Percentiles rank a stretch among this genome's conserved stretches.
These are phyloP conservation scores for Hypotaenidia okinawae DNA, from an alignment of 2,797 vertebrate species.

Conservation along the genomic window DNA sequence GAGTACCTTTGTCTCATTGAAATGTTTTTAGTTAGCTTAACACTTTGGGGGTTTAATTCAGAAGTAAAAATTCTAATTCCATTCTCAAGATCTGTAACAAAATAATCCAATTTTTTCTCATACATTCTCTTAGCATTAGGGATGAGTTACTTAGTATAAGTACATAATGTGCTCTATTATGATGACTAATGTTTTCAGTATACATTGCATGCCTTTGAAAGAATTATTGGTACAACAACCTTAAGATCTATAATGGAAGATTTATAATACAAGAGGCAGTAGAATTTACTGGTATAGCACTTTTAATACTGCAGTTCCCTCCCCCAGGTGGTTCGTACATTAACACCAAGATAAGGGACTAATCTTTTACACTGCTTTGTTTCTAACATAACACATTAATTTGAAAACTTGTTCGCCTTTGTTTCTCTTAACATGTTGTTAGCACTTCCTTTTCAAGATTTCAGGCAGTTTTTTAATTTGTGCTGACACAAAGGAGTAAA, in stretches of 20 bases:
- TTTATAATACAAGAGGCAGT: not conserved
- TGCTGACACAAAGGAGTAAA: not conserved
- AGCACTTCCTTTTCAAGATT: not conserved
- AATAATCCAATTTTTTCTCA: not conserved
- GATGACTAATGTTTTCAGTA: conserved; percentile 1
- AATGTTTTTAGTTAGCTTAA: not conserved
- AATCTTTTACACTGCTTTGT: not conserved
- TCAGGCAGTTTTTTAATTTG: not conserved
- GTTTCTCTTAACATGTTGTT: not conserved
- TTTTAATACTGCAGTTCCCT: not conserved
- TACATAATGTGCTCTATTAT: not conserved
- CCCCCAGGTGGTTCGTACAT: not conserved
- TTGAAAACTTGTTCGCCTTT: not conserved
- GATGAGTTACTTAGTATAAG: not conserved
- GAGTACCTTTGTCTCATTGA: not conserved
- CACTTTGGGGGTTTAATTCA: not conserved
- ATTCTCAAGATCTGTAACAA: not conserved
- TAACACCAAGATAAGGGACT: conserved; percentile 14
- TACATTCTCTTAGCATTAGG: not conserved
- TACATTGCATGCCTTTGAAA: not conserved
- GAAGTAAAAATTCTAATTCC: not conserved
- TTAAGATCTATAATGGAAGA: conserved; percentile 31
- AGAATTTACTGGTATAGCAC: conserved; percentile 41
- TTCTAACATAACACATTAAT: conserved; percentile 2
- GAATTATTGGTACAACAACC: conserved; percentile 5